Evolutionary conservation across 2,113 vertebrate genomes (phyloP).

Genomic region (Papio anubis): DNA sequence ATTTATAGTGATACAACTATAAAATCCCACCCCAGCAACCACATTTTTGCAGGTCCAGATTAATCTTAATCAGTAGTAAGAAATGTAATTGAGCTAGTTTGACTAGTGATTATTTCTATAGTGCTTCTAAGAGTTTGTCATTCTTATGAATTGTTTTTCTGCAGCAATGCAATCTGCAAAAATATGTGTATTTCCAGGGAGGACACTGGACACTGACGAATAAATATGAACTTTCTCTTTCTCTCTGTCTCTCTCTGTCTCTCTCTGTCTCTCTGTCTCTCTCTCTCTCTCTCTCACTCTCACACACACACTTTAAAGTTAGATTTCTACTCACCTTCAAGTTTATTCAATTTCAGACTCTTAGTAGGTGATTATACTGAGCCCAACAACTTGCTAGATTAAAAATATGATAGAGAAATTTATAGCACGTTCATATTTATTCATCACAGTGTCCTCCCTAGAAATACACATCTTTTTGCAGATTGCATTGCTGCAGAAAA

Average conservation of each 20-base stretch:
- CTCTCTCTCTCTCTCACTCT: background rate
- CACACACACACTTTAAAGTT: conserved; percentile 41
- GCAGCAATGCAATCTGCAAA: background rate
- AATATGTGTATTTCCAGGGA: background rate
- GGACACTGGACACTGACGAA: background rate
- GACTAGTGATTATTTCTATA: conserved; percentile 44
- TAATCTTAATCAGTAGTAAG: conserved; percentile 63
- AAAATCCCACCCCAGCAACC: conserved; percentile 57
- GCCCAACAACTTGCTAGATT: background rate
- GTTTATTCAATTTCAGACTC: background rate
- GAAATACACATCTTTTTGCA: background rate
- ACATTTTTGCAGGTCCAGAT: conserved; percentile 70
- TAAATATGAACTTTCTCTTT: conserved; percentile 20
- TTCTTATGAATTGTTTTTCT: conserved; percentile 45
- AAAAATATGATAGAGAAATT: conserved; percentile 13
- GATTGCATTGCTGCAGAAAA: background rate
- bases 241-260: background rate
- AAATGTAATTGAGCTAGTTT: conserved; percentile 60
- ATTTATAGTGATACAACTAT: conserved; percentile 80
- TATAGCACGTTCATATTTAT: conserved; percentile 14
- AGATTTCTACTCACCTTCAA: conserved; percentile 33
- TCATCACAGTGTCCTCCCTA: conserved; percentile 1
- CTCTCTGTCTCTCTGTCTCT: no score
- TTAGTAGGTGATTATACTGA: background rate
- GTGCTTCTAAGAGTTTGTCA: conserved; percentile 52